These are phyloP conservation scores for Spilogale gracilis DNA, from an alignment of 2,113 vertebrate species.

Conservation along the genomic window DNA sequence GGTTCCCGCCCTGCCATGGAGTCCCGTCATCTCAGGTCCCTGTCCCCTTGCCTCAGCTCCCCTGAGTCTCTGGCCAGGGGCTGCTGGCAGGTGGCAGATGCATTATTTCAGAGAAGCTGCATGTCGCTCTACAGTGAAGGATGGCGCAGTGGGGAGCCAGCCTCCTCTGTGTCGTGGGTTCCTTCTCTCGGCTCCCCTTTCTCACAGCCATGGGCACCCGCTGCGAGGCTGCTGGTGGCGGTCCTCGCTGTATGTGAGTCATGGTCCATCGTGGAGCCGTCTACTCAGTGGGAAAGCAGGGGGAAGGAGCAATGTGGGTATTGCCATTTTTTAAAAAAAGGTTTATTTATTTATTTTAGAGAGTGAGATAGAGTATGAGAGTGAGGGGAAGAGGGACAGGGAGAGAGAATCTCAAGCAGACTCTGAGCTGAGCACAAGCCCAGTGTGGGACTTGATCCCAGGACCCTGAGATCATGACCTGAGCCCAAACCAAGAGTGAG, in stretches of 20 bases:
- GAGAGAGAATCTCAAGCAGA: not conserved
- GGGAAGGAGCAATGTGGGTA: not conserved
- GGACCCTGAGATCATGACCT: not conserved
- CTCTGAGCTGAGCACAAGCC: not conserved
- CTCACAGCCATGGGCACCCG: not conserved
- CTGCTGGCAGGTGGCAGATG: not conserved
- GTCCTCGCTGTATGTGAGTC: not conserved
- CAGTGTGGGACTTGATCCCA: not conserved
- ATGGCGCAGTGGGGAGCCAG: fast-evolving
- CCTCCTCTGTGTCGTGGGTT: not conserved
- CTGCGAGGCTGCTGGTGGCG: not conserved
- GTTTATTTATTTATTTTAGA: not conserved
- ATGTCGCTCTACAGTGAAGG: not conserved
- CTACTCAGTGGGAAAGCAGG: not conserved
- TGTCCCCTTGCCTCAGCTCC: not conserved
- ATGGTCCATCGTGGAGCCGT: too few relatives aligned
- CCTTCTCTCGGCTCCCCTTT: not conserved
- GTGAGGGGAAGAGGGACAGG: not conserved
- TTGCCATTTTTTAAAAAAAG: not conserved
- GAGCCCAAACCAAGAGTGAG: not conserved
- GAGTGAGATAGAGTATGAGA: not conserved
- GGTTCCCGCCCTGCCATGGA: not conserved
- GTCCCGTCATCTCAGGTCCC: fast-evolving
- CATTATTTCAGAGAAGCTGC: too few relatives aligned
- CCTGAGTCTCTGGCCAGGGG: not conserved